Conservation (phyloP, 1,140 invertebrate species). For the Phymorhynchus buccinoides region DNA sequence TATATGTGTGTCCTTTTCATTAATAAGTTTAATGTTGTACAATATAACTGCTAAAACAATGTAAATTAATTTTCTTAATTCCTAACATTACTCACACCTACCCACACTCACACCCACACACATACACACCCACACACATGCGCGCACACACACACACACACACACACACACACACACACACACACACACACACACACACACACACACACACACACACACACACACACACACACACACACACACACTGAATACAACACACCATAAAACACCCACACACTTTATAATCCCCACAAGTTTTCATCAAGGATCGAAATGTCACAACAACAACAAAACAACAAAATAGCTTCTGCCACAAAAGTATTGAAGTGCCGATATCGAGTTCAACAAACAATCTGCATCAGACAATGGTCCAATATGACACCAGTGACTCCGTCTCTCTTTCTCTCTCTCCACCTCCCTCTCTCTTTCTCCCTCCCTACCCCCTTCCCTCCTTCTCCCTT, state of each 20-base stretch:
- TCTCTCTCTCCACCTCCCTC: neutral
- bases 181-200: slow-evolving; percentile 10
- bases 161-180: neutral
- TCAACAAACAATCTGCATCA: too few relatives aligned
- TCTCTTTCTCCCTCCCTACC: neutral
- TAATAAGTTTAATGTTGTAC: too few relatives aligned
- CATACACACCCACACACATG: neutral
- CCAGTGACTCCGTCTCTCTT: too few relatives aligned
- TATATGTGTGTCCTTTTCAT: too few relatives aligned
- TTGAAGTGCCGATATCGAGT: too few relatives aligned
- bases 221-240: neutral
- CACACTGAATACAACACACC: neutral
- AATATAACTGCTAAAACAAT: too few relatives aligned
- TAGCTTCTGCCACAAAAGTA: too few relatives aligned
- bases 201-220: neutral
- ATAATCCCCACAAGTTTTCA: too few relatives aligned
- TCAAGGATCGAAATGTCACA: too few relatives aligned
- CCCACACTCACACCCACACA: neutral
- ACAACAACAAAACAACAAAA: too few relatives aligned
- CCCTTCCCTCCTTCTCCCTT: neutral
- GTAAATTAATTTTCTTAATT: too few relatives aligned
- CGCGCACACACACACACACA: neutral
- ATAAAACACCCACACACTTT: neutral
- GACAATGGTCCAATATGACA: too few relatives aligned
- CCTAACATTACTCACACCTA: neutral